A percentile compares a stretch with the other conserved stretches of the same genome.
Evolutionary conservation across 2,113 vertebrate species (phyloP).

Genomic region (Anguilla japonica): DNA sequence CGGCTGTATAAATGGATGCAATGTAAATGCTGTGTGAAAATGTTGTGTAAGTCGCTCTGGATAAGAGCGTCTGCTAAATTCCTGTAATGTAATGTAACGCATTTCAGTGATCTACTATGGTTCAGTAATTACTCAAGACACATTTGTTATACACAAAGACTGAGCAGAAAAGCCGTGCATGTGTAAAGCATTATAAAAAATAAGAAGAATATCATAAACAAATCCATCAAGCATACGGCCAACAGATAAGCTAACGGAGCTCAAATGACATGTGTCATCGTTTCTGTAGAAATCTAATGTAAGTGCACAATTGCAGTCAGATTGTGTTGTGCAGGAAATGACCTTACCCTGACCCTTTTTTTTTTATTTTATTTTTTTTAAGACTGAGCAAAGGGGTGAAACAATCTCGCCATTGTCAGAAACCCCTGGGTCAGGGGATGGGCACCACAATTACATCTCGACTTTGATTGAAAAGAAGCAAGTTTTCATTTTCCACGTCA

Average conservation of each 20-base stretch:
- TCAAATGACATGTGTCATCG: background rate
- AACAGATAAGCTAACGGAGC: background rate
- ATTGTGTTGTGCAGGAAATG: background rate
- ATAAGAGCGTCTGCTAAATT: no score
- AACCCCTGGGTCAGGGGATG: no score
- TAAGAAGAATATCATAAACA: background rate
- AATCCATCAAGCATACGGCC: background rate
- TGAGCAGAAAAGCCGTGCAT: background rate
- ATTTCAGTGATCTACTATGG: background rate
- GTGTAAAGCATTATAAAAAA: background rate
- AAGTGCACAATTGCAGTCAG: background rate
- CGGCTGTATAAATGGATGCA: no score
- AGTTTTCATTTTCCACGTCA: background rate
- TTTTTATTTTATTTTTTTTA: no score
- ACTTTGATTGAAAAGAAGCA: background rate
- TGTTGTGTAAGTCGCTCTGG: no score
- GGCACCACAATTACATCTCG: background rate
- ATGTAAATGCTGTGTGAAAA: no score
- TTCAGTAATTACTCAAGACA: background rate
- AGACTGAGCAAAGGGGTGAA: background rate
- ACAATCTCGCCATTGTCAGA: background rate
- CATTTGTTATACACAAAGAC: background rate
- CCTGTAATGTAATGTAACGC: no score
- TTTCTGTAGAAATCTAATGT: background rate
- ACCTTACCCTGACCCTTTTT: background rate